Percentiles rank a stretch among this genome's conserved stretches.
These are phyloP conservation scores for Poeciliopsis turrubarensis DNA, from an alignment of 2,113 vertebrate species.

Conservation along the genomic window DNA sequence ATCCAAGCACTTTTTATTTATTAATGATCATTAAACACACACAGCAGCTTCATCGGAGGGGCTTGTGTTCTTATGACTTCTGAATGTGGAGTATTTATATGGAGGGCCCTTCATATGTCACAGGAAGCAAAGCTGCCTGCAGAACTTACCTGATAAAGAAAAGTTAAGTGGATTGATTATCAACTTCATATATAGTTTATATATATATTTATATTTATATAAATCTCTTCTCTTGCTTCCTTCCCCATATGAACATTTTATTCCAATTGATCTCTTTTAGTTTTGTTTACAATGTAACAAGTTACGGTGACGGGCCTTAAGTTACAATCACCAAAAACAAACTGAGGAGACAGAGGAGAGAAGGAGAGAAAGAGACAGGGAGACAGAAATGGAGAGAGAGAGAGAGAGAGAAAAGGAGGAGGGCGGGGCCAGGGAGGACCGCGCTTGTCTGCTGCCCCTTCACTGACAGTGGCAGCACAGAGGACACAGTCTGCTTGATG, in stretches of 20 bases:
- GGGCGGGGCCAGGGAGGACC: conserved; percentile 35
- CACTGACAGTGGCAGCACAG: conserved; percentile 99
- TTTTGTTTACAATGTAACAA: conserved; percentile 99
- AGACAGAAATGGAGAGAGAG: conserved; percentile 31
- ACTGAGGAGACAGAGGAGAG: conserved; percentile 48
- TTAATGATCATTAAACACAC: conserved; percentile 99
- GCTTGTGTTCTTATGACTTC: conserved; percentile 88
- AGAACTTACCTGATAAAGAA: conserved; percentile 93
- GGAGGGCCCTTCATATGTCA: conserved; percentile 92
- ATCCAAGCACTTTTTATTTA: conserved; percentile 99
- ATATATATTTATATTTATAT: conserved; percentile 74
- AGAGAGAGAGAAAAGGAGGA: conserved; percentile 60
- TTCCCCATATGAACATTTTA: conserved; percentile 78
- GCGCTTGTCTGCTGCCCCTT: conserved; percentile 85
- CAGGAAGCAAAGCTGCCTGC: conserved; percentile 91
- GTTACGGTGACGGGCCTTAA: conserved; percentile 98
- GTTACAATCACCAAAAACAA: conserved; percentile 98
- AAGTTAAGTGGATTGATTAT: conserved; percentile 98
- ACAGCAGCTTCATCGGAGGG: conserved; percentile 99
- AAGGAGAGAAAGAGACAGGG: neutral
- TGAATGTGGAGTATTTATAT: conserved; percentile 97
- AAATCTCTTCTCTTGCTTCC: conserved; percentile 88
- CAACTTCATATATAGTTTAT: conserved; percentile 79
- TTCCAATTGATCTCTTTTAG: conserved; percentile 83
- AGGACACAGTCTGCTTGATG: conserved; percentile 97